Percentiles rank a stretch among this genome's conserved stretches.
Conservation (phyloP, 2,113 vertebrate genomes). For the Poeciliopsis occidentalis region DNA sequence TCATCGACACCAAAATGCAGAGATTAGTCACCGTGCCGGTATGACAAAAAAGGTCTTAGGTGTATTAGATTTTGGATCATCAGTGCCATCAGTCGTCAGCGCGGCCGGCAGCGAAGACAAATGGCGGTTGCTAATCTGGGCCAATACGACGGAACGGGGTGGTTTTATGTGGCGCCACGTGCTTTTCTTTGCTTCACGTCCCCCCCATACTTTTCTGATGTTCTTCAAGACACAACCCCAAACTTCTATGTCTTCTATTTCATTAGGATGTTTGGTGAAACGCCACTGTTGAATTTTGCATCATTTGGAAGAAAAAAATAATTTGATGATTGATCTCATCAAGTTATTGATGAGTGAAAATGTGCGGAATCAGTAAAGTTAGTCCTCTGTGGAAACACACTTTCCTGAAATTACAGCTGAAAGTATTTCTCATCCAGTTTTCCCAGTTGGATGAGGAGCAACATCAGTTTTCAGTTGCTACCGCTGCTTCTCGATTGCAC, state of each 20-base stretch:
- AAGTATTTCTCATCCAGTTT: not conserved
- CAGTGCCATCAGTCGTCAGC: constrained; percentile 42
- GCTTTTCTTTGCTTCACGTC: not conserved
- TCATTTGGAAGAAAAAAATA: not conserved
- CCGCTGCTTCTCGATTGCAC: too few species aligned
- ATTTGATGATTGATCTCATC: too few species aligned
- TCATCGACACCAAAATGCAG: constrained; percentile 15
- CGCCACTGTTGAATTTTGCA: not conserved
- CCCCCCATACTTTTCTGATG: not conserved
- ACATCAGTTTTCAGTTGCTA: too few species aligned
- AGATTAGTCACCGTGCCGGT: constrained; percentile 30
- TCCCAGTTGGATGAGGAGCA: too few species aligned
- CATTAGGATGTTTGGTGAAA: not conserved
- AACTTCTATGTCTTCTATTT: not conserved
- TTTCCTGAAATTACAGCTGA: not conserved
- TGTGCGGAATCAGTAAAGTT: not conserved
- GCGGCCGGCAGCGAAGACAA: constrained; percentile 29
- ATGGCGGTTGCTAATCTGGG: constrained; percentile 35
- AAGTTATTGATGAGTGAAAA: not conserved
- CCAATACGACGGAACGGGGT: constrained; percentile 43
- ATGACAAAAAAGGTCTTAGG: constrained; percentile 3
- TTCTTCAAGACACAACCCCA: not conserved
- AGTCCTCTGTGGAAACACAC: not conserved
- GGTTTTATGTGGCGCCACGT: constrained; percentile 5
- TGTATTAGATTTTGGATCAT: constrained; percentile 36